phyloP scores from a whole-genome alignment of 2,113 vertebrate species.

The Cygnus buccinator region DNA sequence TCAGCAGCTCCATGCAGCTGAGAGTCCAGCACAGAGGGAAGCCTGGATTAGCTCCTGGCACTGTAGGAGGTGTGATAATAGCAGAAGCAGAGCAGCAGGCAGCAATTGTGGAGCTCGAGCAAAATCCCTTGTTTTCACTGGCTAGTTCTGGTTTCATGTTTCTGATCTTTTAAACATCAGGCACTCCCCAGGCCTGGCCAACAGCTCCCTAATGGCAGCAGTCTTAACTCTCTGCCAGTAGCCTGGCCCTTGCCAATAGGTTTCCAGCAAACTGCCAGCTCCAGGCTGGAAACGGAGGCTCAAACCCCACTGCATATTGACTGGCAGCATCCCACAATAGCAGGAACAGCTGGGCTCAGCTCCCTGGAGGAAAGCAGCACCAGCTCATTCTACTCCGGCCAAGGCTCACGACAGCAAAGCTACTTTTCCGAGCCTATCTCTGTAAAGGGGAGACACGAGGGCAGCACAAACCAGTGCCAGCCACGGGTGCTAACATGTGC shows the following conservation, averaged over 20 bases:
- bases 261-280: constrained; percentile 36
- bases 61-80: constrained; percentile 62
- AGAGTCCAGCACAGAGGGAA: constrained; percentile 50
- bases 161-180: constrained; percentile 73
- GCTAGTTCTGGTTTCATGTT: constrained; percentile 73
- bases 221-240: constrained; percentile 18
- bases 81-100: constrained; percentile 71
- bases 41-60: constrained; percentile 65
- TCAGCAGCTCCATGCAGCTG: constrained; percentile 26
- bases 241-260: constrained; percentile 40
- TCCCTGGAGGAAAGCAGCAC: neutral
- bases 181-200: constrained; percentile 25
- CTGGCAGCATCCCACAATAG: neutral
- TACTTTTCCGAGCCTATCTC: neutral
- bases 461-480: neutral
- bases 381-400: neutral
- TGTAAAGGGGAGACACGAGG: neutral
- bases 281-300: neutral
- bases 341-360: neutral
- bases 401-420: neutral
- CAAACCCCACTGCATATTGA: neutral
- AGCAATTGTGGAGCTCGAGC: constrained; percentile 67
- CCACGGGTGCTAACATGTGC: neutral
- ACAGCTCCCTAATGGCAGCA: neutral
- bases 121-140: constrained; percentile 71